Conservation (phyloP, 2,113 vertebrate genomes). For the Petrocephalus microphthalmus region DNA sequence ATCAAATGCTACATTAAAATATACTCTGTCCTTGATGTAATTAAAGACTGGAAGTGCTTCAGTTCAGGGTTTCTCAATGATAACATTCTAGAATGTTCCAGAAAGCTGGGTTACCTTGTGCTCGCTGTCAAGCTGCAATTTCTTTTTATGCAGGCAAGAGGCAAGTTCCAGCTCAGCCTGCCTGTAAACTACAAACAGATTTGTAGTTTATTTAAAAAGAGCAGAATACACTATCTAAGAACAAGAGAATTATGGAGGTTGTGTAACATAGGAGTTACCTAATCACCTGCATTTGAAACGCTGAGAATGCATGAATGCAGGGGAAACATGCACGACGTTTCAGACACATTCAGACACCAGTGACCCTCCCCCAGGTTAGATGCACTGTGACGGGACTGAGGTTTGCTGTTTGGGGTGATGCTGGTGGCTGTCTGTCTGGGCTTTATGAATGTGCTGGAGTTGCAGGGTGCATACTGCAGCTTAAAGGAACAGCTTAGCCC, state of each 20-base stretch:
- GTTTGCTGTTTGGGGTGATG: background rate
- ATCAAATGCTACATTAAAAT: background rate
- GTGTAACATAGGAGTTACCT: background rate
- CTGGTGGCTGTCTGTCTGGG: background rate
- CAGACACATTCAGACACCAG: background rate
- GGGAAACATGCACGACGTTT: background rate
- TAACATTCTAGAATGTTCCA: background rate
- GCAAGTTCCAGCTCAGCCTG: background rate
- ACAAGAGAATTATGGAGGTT: background rate
- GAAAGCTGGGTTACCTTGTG: background rate
- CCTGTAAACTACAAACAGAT: background rate
- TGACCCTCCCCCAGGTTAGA: background rate
- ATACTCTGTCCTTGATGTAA: background rate
- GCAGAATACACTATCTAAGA: background rate
- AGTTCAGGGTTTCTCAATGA: background rate
- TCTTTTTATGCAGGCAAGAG: background rate
- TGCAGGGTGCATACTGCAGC: background rate
- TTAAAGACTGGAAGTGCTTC: background rate
- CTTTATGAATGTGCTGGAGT: background rate
- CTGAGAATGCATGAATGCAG: background rate
- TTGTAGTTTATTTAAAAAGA: background rate
- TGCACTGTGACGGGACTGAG: background rate
- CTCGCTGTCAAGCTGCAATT: background rate
- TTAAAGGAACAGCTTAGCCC: background rate
- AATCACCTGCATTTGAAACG: background rate